Percentiles rank a stretch among this genome's conserved stretches.
Evolutionary conservation across 2,113 vertebrate species (phyloP).

Genomic region (Rhea pennata): DNA sequence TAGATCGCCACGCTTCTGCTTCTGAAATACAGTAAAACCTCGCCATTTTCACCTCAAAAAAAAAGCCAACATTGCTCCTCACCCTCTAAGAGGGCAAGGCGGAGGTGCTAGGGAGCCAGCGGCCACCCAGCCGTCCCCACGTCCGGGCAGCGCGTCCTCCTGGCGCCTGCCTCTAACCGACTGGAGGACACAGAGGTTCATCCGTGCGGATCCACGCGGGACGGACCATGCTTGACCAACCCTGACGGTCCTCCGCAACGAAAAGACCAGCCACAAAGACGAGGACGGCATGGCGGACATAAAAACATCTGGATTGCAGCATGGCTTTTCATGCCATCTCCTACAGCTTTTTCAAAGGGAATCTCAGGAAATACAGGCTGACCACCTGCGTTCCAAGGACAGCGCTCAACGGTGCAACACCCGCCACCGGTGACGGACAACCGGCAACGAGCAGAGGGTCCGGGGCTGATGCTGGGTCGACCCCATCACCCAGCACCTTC

Average conservation of each 20-base stretch:
- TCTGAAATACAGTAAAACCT: conserved; percentile 38
- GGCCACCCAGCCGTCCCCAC: too few relatives aligned
- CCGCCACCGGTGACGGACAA: not conserved
- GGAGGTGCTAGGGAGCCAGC: too few relatives aligned
- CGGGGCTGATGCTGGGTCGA: too few relatives aligned
- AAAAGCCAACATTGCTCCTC: not conserved
- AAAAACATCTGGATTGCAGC: not conserved
- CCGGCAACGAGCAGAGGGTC: too few relatives aligned
- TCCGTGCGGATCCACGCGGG: not conserved
- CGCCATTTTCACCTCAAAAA: not conserved
- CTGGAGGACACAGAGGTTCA: not conserved
- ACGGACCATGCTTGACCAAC: not conserved
- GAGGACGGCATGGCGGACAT: not conserved
- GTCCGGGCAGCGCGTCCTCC: not conserved
- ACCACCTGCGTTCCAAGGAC: too few relatives aligned
- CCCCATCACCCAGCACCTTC: not conserved
- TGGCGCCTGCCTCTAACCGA: not conserved
- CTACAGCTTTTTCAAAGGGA: not conserved
- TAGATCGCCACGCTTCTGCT: conserved; percentile 32
- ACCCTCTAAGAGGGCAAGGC: too few relatives aligned
- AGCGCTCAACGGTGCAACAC: too few relatives aligned
- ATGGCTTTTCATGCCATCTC: not conserved
- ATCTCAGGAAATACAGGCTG: not conserved
- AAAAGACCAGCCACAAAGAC: not conserved
- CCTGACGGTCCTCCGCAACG: not conserved